Conservation (phyloP, 1,140 invertebrate species). For the Caenorhabditis briggsae region DNA sequence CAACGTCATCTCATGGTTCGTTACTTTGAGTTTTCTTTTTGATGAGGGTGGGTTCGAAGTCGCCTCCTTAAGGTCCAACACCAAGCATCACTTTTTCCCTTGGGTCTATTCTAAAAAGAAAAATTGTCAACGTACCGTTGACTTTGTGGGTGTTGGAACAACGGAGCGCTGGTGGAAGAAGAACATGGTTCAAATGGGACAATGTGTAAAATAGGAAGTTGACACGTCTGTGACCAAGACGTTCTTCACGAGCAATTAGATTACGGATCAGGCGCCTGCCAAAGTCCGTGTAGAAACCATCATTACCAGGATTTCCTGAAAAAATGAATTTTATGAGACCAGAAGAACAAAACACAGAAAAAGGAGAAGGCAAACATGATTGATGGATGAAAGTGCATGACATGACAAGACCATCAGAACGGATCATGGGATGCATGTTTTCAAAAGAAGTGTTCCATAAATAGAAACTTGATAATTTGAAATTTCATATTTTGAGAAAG, state of each 20-base stretch:
- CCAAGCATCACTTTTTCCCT: background rate
- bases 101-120: background rate
- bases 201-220: slow-evolving; percentile 64
- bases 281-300: slow-evolving; percentile 65
- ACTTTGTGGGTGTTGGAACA: background rate
- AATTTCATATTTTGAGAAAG: background rate
- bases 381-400: background rate
- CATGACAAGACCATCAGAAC: background rate
- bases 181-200: slow-evolving; percentile 68
- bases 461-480: no score
- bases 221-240: slow-evolving; percentile 15
- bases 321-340: background rate
- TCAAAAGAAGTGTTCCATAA: no score
- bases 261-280: slow-evolving; percentile 57
- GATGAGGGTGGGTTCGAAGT: background rate
- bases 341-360: background rate
- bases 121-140: slow-evolving; percentile 26
- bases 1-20: background rate
- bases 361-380: background rate
- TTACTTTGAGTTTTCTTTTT: background rate
- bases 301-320: slow-evolving; percentile 65
- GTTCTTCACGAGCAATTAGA: slow-evolving; percentile 48
- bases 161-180: slow-evolving; percentile 49
- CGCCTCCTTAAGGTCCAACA: background rate
- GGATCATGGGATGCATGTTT: background rate